phyloP scores from a whole-genome alignment of 2,797 vertebrate species.

The Ciconia nigra region DNA sequence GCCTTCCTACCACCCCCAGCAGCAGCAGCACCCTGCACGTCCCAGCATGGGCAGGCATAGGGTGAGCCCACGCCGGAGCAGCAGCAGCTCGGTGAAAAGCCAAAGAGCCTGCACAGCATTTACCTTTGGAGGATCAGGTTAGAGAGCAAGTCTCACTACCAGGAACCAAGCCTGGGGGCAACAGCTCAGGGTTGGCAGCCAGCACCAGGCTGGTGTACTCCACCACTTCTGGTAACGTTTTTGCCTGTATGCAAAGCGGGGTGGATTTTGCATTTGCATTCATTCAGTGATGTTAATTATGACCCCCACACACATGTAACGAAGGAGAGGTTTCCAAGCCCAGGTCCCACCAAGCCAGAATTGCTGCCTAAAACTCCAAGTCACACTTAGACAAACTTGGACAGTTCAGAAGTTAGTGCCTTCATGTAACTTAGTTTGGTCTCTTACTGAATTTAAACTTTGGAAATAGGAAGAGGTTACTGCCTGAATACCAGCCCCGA shows the following conservation, averaged over 20 bases:
- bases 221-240: not conserved
- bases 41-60: rapidly evolving
- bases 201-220: not conserved
- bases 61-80: not conserved
- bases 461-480: not conserved
- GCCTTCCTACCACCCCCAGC: rapidly evolving
- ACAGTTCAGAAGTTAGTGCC: not conserved
- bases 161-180: not conserved
- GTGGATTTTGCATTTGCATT: not conserved
- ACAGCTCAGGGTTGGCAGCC: not conserved
- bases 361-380: not conserved
- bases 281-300: not conserved
- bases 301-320: not conserved
- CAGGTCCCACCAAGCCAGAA: not conserved
- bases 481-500: not conserved
- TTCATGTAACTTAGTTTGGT: not conserved
- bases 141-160: not conserved
- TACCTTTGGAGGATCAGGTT: not conserved
- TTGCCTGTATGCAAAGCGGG: not conserved
- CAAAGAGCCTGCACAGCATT: not conserved
- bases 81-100: not conserved
- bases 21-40: not conserved
- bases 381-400: not conserved
- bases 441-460: not conserved
- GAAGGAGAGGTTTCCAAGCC: not conserved